Evolutionary conservation across 2,113 vertebrate genomes (phyloP).

Genomic region (Zootoca vivipara): DNA sequence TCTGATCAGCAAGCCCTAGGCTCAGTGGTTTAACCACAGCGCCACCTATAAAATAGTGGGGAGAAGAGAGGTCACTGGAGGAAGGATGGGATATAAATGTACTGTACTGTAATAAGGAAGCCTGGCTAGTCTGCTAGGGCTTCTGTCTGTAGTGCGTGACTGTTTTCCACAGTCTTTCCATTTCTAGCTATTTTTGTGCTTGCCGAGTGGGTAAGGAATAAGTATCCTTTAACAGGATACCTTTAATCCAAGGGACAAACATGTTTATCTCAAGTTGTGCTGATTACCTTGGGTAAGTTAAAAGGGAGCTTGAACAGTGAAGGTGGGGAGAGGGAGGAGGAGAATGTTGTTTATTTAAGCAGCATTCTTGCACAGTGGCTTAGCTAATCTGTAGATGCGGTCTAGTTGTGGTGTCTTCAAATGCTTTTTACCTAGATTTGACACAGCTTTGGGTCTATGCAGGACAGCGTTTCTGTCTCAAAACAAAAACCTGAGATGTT

Average conservation of each 20-base stretch:
- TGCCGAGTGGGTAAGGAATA: not conserved
- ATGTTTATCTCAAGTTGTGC: not conserved
- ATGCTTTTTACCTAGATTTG: not conserved
- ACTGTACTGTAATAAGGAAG: not conserved
- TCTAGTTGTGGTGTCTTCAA: not conserved
- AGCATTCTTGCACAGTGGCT: not conserved
- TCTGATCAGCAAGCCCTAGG: too few relatives aligned
- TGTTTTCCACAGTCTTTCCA: not conserved
- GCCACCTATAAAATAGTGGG: too few relatives aligned
- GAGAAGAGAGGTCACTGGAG: not conserved
- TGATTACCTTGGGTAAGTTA: not conserved
- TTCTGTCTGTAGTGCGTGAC: not conserved
- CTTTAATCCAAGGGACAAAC: not conserved
- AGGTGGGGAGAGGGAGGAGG: not conserved
- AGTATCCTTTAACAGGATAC: not conserved
- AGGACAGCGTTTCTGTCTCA: not conserved
- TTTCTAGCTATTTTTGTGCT: not conserved
- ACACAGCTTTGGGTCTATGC: not conserved
- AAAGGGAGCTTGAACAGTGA: not conserved
- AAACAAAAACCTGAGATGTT: not conserved
- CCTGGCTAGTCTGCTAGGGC: not conserved
- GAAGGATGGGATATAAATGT: not conserved
- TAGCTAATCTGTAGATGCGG: not conserved
- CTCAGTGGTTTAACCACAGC: too few relatives aligned
- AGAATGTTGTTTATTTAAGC: not conserved